A percentile compares a stretch with the other conserved stretches of the same genome.
phyloP scores from a whole-genome alignment of 2,888 invertebrate genomes.

The Pandemis heparana region DNA sequence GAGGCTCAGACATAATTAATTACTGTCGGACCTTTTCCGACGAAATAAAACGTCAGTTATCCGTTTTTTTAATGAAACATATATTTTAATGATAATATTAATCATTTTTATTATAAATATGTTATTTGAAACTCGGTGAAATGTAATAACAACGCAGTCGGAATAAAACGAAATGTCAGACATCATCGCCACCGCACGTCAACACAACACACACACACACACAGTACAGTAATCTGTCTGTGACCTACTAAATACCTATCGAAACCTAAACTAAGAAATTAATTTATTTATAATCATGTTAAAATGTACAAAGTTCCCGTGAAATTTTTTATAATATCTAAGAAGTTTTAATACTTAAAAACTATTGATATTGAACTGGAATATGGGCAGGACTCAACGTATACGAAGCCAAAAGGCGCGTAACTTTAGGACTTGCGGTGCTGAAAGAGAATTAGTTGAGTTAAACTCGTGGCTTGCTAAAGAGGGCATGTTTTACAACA shows the following conservation, averaged over 20 bases:
- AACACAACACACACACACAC: no score
- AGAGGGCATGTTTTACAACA: constrained; percentile 85
- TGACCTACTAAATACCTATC: no score
- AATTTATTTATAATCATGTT: not conserved
- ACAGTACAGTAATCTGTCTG: no score
- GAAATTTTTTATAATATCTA: not conserved
- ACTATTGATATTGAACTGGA: not conserved
- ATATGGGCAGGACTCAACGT: constrained; percentile 84
- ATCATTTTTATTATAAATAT: no score
- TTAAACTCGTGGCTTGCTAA: constrained; percentile 84
- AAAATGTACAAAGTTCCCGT: not conserved
- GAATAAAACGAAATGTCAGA: constrained; percentile 5
- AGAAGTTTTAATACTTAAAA: not conserved
- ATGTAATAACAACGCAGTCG: no score
- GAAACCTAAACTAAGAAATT: not conserved
- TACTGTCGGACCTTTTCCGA: no score
- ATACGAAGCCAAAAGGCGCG: constrained; percentile 67
- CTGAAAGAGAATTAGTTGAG: constrained; percentile 70
- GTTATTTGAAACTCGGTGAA: no score
- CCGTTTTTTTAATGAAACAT: no score
- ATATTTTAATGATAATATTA: no score
- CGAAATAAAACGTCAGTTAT: no score
- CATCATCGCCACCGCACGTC: not conserved
- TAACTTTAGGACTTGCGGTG: constrained; percentile 68
- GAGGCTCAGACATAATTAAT: no score